Evolutionary conservation across 2,797 vertebrate species (phyloP), one percentile per base, ranked within the genome.

Genomic region (Phyllotis vaccarum): DNA sequence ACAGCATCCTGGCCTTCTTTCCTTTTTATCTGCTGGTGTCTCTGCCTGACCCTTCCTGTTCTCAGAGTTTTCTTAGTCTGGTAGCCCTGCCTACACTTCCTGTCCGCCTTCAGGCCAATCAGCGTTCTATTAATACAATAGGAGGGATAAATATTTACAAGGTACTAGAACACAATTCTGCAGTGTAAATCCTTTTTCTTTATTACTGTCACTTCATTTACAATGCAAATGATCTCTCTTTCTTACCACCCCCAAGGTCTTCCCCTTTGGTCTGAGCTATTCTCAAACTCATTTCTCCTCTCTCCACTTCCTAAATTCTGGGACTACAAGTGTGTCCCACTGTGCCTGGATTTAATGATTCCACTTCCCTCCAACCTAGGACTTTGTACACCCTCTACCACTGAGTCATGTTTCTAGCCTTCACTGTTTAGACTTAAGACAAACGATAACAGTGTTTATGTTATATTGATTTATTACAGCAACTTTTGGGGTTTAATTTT

Each of bases 141-240:
- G n/a, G n/a, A n/a, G n/a, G n/a, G n/a, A n/a, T n/a, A n/a, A n/a
- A n/a, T n/a, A n/a, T n/a, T n/a, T n/a, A n/a, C n/a, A n/a, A n/a
- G n/a, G n/a, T n/a, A n/a, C n/a, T n/a, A n/a, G n/a, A n/a, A n/a
- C n/a, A n/a, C n/a, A n/a, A n/a, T n/a, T n/a, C n/a, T n/a, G n/a
- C n/a, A n/a, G n/a, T n/a, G n/a, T n/a, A n/a, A n/a, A n/a, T 86
- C 43, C 37, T 66, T 62, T 27, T 60, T 87, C 58, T 93, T 85
- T 46, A 92, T 91, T 31, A 29, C 56, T 16, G 29, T 56, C 34
- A 72, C 66, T 72, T 56, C 24, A 13, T 86, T 86, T 54, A 70
- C 2, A 2, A 10, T 70, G 66, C 34, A 70, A 37, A 86, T 11
- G 24, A 11, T 12, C 66, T 86, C 49, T 54, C 13, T 72, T 13